phyloP scores from a whole-genome alignment of 2,113 vertebrate species.

The Nymphicus hollandicus region DNA sequence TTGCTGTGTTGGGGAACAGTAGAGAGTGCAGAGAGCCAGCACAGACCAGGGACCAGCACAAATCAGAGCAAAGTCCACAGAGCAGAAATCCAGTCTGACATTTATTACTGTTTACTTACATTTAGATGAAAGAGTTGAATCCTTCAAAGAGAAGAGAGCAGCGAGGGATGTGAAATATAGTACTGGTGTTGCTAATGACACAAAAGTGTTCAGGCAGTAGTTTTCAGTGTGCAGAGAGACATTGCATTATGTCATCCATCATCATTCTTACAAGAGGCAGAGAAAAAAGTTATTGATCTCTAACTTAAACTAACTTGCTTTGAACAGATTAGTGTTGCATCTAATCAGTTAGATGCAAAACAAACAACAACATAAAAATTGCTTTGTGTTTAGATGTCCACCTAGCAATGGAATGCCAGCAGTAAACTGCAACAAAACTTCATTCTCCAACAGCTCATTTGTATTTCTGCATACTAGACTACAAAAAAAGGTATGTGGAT shows the following conservation, averaged over 20 bases:
- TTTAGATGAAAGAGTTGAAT: not conserved
- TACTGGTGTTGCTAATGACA: not conserved
- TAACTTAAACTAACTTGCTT: not conserved
- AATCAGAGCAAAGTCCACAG: not conserved
- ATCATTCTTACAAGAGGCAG: not conserved
- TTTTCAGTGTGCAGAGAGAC: not conserved
- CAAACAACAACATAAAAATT: not conserved
- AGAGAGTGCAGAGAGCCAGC: not conserved
- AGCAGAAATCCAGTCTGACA: not conserved
- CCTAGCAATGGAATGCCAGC: not conserved
- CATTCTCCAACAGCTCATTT: not conserved
- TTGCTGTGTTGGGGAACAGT: not conserved
- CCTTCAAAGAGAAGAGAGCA: not conserved
- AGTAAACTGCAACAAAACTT: not conserved
- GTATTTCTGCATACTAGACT: not conserved
- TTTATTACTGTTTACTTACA: not conserved
- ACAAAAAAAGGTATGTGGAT: not conserved
- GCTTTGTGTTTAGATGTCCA: not conserved
- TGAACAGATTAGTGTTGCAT: not conserved
- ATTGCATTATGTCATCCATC: not conserved
- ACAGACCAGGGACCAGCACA: not conserved
- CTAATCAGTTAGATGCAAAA: not conserved
- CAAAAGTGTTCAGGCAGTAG: not conserved
- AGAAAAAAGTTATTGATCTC: not conserved
- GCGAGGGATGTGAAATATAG: not conserved